phyloP scores from a whole-genome alignment of 2,797 vertebrate species.

The Craterocephalus amniculus region DNA sequence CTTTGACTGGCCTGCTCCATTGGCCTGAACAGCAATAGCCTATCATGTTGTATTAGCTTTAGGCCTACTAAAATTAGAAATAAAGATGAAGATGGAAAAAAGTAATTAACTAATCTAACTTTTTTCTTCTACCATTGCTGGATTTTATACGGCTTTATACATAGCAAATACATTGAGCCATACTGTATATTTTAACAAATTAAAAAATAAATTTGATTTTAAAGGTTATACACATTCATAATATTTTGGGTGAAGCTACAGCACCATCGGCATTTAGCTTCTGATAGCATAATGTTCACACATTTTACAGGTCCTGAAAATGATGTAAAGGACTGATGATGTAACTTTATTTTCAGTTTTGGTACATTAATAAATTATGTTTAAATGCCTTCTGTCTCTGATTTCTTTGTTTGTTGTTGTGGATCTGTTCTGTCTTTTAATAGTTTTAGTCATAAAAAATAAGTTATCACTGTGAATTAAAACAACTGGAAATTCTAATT shows the following conservation, averaged over 20 bases:
- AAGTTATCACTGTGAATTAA: too few species aligned
- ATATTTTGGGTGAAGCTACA: neutral
- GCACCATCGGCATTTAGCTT: constrained; percentile 9
- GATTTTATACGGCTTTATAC: too few species aligned
- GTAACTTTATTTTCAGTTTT: neutral
- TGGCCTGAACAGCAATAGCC: too few species aligned
- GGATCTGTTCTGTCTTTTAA: neutral
- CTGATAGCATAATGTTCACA: neutral
- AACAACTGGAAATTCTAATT: neutral
- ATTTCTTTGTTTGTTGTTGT: neutral
- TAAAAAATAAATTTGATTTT: neutral
- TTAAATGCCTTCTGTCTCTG: constrained; percentile 2
- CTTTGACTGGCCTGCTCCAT: too few species aligned
- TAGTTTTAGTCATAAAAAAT: neutral
- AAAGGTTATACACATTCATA: neutral
- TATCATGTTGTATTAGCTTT: too few species aligned
- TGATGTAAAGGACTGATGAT: neutral
- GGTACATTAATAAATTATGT: neutral
- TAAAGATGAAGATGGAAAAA: neutral
- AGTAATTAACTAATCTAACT: too few species aligned
- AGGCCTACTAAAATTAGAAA: too few species aligned
- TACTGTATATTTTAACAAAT: too few species aligned
- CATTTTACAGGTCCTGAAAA: neutral
- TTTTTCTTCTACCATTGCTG: too few species aligned
- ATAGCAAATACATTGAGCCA: too few species aligned